Evolutionary conservation across 2,888 invertebrate genomes (phyloP), one percentile per base, ranked within the genome.

Genomic region (Tanytarsus gracilentus): DNA sequence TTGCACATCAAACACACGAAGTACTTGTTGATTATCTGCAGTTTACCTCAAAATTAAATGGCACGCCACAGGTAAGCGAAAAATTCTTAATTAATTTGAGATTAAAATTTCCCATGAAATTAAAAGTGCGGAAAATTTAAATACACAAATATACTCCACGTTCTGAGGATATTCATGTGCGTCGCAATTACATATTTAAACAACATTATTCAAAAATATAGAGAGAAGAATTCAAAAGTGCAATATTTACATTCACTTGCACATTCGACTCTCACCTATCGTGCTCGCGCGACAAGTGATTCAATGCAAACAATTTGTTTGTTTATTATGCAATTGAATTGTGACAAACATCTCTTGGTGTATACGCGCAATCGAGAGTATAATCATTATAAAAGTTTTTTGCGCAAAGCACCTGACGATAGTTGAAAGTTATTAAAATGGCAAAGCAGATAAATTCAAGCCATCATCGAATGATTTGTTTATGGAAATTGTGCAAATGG

Each of bases 21-120:
- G 79, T 86, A 66, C 78, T 89, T 70, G 82, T 84, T 75, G 82
- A 85, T 75, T 88, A 85, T 77, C 75, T 88, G 68, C 80, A 82
- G 67, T 84, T 83, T 75, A 81, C 86, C 63, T 81, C 83, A 73
- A 81, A 83, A 72, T 76, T 79, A 66, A 77, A 76, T 70, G 83
- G 81, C 69, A 79, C 77, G 68, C 74, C 76, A 71, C 78, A 85
- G 83, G 85, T 85, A 44, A n/a, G 44, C 44, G 44, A 23, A 36
- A 36, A 36, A 36, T n/a, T 36, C 36, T 36, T 36, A 36, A 36
- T 16, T 14, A n/a, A 14, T 9, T n/a, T n/a, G 36, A 16, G 16
- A n/a, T 36, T 7, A 14, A 11, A 3, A 3, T 33, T 11, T 5
- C 36, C 14, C 11, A 9, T 6, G 36, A 36, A 2, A 36, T 36